Evolutionary conservation across 30 jellyfish, hydroid and myxozoan genomes (phyloP), one percentile per base, ranked within the genome.

Genomic region (Turritopsis dohrnii): DNA sequence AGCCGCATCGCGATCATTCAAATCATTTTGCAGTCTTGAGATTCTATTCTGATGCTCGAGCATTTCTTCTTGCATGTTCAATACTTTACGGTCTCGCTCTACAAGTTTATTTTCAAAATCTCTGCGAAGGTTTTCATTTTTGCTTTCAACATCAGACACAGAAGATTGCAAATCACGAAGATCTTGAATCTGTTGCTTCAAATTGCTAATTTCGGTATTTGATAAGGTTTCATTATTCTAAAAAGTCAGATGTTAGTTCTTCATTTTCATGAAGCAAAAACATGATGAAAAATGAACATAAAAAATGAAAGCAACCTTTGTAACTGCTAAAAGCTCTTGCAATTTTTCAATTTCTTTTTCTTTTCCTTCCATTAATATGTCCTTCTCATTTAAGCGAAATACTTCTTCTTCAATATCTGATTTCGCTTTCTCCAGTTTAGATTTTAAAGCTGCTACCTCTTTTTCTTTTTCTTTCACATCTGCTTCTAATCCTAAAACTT

Each of bases 21-120:
- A 28, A 18, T 89, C 86, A 16, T 80, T 86, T 72, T 66, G 71
- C 17, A 69, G 28, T 23, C 30, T 69, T 19, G 22, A 69, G 17
- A 69, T 69, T 69, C 19, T 69, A n/a, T 29, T 83, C 90, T 82
- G 81, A 66, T 16, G 77, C 85, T 71, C 84, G 53, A 28, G 28
- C 22, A 88, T 75, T 24, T 88, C 96, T 16, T 71, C 91, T 21
- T 53, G 60, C 28, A 82, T 72, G 52, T 26, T 73, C 69, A 74
- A 22, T 1, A 52, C n/a, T 54, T 88, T 86, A 26, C 65, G 66
- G 52, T 88, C 87, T 1, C 85, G 79, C 81, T 88, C 96, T 19
- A 20, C 17, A 17, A 69, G 30, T 69, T 69, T 69, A 69, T 69
- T 19, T 1, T 69, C 77, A 69, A n/a, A 69, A 9, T 69, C 28